Evolutionary conservation across 2,888 invertebrate species (phyloP), one percentile per base, ranked within the genome.

Genomic region (Aspidiotus destructor): DNA sequence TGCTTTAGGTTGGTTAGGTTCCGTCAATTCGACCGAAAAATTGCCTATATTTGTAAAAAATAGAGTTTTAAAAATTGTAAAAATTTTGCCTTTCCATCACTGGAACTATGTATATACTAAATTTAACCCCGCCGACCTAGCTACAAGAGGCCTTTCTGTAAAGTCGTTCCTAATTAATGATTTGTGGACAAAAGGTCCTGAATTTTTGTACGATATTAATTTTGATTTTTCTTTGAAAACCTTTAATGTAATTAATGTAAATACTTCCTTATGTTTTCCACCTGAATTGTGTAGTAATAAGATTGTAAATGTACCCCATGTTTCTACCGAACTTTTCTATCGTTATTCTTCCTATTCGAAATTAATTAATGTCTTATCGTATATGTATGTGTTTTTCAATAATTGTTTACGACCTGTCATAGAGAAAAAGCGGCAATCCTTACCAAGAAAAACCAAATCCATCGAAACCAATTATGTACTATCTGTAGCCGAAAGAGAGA

Each of bases 1-100:
- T 8, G 69, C 62, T 2, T 55, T 69, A 15, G 41, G 17, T 5
- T 69, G 69, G 62, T 17, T 68, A n/a, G 40, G 16, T 16, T 28
- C 2, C 28, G 5, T 28, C 28, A 41, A 42, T 13, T 40, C 40
- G 28, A 7, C 58, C 0, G 58, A 58, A 16, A 41, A 42, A 15
- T 41, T 48, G 8, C 48, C 48, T n/a, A 16, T 44, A 5, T 67
- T 57, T 60, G 58, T 67, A 10, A 28, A 17, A 15, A 42, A 58
- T 28, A 41, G 15, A 13, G 28, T 60, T n/a, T 9, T 15, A 3
- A 60, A 53, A 40, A 52, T 17, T 41, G 11, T 44, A 11, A 17
- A 28, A 41, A 7, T 16, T 7, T 2, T 17, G 13, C 44, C 41
- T 11, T 40, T 17, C 13, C 7, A 42, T 8, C 11, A 17, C n/a